Evolutionary conservation across 2,113 vertebrate genomes (phyloP).

Genomic region (Empidonax traillii): DNA sequence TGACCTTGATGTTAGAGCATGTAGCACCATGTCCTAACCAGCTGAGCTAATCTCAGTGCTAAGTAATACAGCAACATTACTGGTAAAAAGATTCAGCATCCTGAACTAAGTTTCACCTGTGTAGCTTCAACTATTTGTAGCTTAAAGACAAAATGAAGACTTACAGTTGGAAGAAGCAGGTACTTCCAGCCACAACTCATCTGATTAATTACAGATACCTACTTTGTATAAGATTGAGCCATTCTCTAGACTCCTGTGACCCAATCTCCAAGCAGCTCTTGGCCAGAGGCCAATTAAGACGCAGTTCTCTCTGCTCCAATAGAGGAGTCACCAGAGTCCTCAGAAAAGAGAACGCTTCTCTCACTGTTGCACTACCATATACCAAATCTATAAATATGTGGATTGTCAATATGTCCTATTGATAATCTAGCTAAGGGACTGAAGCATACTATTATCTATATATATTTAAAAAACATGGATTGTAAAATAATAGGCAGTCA

Average conservation of each 20-base stretch:
- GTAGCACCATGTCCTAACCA: neutral
- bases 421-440: neutral
- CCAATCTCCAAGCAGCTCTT: neutral
- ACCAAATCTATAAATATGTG: neutral
- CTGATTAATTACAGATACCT: neutral
- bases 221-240: neutral
- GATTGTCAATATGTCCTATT: neutral
- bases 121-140: neutral
- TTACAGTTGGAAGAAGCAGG: neutral
- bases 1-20: neutral
- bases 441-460: neutral
- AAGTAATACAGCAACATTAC: neutral
- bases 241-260: neutral
- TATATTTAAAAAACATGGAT: neutral
- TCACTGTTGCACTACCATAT: neutral
- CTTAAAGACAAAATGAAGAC: neutral
- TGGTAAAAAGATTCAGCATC: neutral
- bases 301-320: neutral
- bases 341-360: neutral
- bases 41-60: neutral
- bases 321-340: neutral
- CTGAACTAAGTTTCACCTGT: neutral
- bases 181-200: neutral
- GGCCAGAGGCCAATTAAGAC: neutral
- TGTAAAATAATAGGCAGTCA: conserved; percentile 37